Percentiles rank a stretch among this genome's conserved stretches.
These are phyloP conservation scores for Malthinus flaveolus DNA, from an alignment of 2,888 invertebrate genomes.

Conservation along the genomic window DNA sequence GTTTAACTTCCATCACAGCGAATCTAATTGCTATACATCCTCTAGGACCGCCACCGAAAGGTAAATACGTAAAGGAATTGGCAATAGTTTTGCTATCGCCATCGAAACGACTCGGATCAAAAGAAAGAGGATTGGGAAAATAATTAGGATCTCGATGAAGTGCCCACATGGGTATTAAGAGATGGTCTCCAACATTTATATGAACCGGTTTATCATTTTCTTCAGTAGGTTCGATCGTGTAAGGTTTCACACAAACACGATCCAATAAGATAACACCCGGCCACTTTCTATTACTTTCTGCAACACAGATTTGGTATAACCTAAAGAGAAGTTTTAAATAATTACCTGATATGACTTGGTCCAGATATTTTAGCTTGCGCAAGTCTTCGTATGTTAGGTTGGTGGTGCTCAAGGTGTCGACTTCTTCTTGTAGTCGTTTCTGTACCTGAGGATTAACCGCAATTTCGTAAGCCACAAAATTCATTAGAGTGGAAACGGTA, in stretches of 20 bases:
- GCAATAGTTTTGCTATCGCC: constrained; percentile 57
- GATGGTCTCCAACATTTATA: constrained; percentile 13
- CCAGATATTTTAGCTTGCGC: constrained; percentile 59
- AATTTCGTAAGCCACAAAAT: constrained; percentile 61
- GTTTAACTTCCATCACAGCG: constrained; percentile 39
- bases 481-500: constrained; percentile 54
- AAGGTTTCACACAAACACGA: constrained; percentile 30
- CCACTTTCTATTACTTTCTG: constrained; percentile 36
- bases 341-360: constrained; percentile 60
- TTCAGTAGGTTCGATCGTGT: constrained; percentile 21
- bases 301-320: constrained; percentile 28
- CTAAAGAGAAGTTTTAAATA: neutral
- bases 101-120: constrained; percentile 51
- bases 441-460: constrained; percentile 63
- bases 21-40: constrained; percentile 47
- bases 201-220: constrained; percentile 17
- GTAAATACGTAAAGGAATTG: constrained; percentile 56
- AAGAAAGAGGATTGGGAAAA: constrained; percentile 26
- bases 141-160: constrained; percentile 26
- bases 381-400: constrained; percentile 54
- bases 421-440: constrained; percentile 58
- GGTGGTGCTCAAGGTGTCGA: constrained; percentile 47
- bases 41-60: constrained; percentile 56
- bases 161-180: constrained; percentile 26
- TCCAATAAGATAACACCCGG: constrained; percentile 27